Conservation (phyloP, 1,140 invertebrate species). For the Polyergus mexicanus region DNA sequence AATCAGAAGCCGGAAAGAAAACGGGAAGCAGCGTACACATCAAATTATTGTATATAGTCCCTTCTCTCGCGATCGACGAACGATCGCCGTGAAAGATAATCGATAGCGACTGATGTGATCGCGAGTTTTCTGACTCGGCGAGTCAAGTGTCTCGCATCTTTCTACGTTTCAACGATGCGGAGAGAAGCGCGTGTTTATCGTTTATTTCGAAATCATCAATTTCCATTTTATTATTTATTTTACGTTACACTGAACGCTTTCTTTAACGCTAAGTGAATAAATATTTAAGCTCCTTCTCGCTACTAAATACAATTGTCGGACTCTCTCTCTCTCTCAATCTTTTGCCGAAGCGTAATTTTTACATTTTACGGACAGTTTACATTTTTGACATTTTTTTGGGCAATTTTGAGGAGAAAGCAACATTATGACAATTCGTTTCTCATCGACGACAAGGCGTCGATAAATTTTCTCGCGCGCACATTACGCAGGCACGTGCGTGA, state of each 20-base stretch:
- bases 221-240: neutral
- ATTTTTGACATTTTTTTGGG: too few relatives aligned
- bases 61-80: neutral
- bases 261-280: neutral
- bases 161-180: neutral
- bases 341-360: conserved; percentile 8
- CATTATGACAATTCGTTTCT: neutral
- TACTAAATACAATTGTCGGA: neutral
- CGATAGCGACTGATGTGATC: neutral
- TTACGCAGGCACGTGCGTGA: conserved; percentile 26
- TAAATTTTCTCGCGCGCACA: conserved; percentile 40
- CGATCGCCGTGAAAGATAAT: conserved; percentile 25
- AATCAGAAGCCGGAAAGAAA: conserved; percentile 33
- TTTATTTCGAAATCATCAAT: conserved; percentile 20
- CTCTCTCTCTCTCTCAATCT: neutral
- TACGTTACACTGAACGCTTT: conserved; percentile 20
- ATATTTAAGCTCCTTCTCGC: neutral
- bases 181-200: neutral
- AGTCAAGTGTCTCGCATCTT: neutral
- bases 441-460: conserved; percentile 36
- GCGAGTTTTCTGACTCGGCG: neutral
- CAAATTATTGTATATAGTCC: conserved; percentile 38
- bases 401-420: neutral
- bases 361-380: too few relatives aligned
- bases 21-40: neutral